Evolutionary conservation across 2,113 vertebrate genomes (phyloP), one percentile per base, ranked within the genome.

Genomic region (Cyanistes caeruleus): DNA sequence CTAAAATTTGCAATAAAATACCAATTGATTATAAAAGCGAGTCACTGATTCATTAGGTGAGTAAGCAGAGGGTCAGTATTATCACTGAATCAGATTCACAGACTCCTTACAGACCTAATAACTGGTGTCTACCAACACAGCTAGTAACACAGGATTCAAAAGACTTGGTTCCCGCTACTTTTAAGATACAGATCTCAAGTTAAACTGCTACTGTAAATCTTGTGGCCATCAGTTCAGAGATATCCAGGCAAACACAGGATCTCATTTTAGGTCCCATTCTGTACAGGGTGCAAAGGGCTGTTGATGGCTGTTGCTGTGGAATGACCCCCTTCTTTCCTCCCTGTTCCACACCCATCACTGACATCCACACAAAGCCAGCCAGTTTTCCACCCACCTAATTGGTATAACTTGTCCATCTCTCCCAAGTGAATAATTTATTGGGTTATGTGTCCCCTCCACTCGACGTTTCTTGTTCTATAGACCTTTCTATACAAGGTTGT

Each of bases 391-490:
- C 7, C 6, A 44, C 10, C 17, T 23, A 39, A 39, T 75, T 51
- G 64, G 14, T 51, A 24, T 69, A 53, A 65, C 23, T 33, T 63
- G 28, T 60, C 27, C 44, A 10, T 64, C 13, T 90, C 27, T 75
- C 20, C 18, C 0, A 0, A 21, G 11, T 53, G 39, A 55, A 11
- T 87, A 3, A 28, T 75, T 15, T 25, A 6, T 0, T 20, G 9
- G 30, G 25, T 27, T 43, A 13, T 13, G 11, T 46, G 15, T 23
- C 7, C 84, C 9, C 49, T 60, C 43, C 68, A 22, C 19, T 72
- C 27, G 5, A 37, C 52, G 24, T 44, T 85, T 83, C 11, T 84
- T 76, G 9, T 33, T 78, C 31, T 56, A 8, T 49, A n/a, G n/a
- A n/a, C n/a, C 23, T 64, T 85, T 80, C 59, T 58, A 28, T 39